Percentiles rank a stretch among this genome's conserved stretches.
Evolutionary conservation across 2,888 invertebrate genomes (phyloP).

Genomic region (Petrolisthes cinctipes): DNA sequence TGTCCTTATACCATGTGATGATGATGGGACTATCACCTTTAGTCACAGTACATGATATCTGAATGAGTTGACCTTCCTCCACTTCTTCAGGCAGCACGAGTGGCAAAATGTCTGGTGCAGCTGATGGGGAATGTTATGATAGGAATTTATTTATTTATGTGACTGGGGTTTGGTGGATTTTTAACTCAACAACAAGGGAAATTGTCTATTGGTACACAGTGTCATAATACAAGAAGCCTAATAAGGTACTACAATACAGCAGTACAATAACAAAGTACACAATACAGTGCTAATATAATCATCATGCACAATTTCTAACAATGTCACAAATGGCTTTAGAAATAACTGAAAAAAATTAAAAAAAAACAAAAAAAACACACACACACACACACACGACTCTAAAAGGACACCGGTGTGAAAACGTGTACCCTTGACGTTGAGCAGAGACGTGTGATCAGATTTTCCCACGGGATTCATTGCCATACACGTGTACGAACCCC

Average conservation of each 20-base stretch:
- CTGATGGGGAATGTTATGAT: constrained; percentile 46
- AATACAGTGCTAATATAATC: no score
- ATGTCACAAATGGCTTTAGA: no score
- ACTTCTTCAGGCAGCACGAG: constrained; percentile 83
- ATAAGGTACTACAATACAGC: not conserved
- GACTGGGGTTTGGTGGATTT: not conserved
- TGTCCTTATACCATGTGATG: constrained; percentile 56
- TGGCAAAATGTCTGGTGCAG: constrained; percentile 78
- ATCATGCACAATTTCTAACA: no score
- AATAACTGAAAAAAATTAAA: not conserved
- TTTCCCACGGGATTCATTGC: constrained; percentile 65
- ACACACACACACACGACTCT: not conserved
- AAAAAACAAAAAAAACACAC: not conserved
- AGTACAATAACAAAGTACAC: not conserved
- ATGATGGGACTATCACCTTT: constrained; percentile 54
- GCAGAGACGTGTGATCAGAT: constrained; percentile 56
- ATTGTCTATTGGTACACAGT: not conserved
- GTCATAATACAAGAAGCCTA: not conserved
- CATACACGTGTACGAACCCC: constrained; percentile 66
- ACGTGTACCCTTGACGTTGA: constrained; percentile 66
- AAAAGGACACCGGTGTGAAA: not conserved
- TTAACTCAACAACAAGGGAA: not conserved
- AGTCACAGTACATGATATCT: constrained; percentile 60
- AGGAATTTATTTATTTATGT: not conserved
- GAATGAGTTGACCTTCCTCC: constrained; percentile 59